Conservation (phyloP, 2,797 vertebrate genomes). For the Epinephelus awoara region DNA sequence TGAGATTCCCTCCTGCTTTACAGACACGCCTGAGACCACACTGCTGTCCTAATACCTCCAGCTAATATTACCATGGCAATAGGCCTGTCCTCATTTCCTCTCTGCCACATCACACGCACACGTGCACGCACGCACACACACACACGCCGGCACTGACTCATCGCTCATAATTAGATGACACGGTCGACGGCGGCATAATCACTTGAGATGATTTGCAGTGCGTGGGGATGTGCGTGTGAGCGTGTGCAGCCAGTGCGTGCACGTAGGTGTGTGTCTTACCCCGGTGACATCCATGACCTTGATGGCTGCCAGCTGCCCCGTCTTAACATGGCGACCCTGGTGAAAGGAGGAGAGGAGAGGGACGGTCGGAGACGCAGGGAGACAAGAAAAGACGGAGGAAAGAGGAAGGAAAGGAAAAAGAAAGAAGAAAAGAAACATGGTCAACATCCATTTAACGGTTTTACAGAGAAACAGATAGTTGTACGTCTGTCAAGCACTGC, state of each 20-base stretch:
- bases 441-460: slow-evolving; percentile 3
- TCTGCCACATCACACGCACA: slow-evolving; percentile 42
- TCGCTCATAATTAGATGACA: slow-evolving; percentile 75
- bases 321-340: slow-evolving; percentile 98
- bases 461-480: too few species aligned
- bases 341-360: slow-evolving; percentile 34
- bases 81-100: slow-evolving; percentile 77
- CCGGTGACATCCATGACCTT: slow-evolving; percentile 99
- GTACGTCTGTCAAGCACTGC: not conserved
- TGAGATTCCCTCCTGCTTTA: slow-evolving; percentile 71
- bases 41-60: slow-evolving; percentile 69
- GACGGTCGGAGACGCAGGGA: slow-evolving; percentile 10
- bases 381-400: not conserved
- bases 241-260: not conserved
- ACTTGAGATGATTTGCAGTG: slow-evolving; percentile 62
- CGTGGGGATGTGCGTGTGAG: not conserved
- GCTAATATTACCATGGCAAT: slow-evolving; percentile 79
- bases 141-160: slow-evolving; percentile 58
- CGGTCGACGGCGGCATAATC: slow-evolving; percentile 57
- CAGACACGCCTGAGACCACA: slow-evolving; percentile 73
- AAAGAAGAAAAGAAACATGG: not conserved
- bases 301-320: slow-evolving; percentile 96
- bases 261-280: slow-evolving; percentile 83
- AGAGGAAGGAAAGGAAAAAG: not conserved
- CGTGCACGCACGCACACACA: not conserved